Base-by-base conservation (phyloP, 2,888 invertebrate species). In the Polietes domitor region DNA sequence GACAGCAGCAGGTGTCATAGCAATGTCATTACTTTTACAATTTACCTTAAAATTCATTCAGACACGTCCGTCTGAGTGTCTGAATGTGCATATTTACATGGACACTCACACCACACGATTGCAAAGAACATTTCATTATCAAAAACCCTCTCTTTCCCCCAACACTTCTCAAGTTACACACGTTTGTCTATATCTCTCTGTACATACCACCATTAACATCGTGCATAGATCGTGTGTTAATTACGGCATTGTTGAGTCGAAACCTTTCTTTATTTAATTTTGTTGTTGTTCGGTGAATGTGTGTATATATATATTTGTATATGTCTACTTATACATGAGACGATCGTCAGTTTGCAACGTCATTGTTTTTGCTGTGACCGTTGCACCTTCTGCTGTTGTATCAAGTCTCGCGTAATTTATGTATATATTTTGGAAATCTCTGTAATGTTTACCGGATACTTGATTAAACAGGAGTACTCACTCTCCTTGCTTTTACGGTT, bases 1-100 rank as follows among this genome's bases (percentile, higher is more conserved):
- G 17, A n/a, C 32, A 28, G 6, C 9, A 37, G 26, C 9, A 15
- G 28, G 15, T 53, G 68, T 75, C 63, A 80, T 26, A 68, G 76
- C 76, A 82, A 85, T 83, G 83, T 82, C 84, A 82, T 79, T 82
- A 55, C 9, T 26, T 77, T 65, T 63, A 37, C 55, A 50, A 15
- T 32, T 24, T 24, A 2, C n/a, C 53, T 55, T 26, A 10, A 63
- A 74, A 32, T 61, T 71, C 58, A 77, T 63, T 65, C 12, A 26
- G 3, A 73, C 15, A 47, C 28, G 3, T n/a, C 7, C 19, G 43
- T 61, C 58, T 12, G 24, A n/a, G n/a, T n/a, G 17, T 4, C 53
- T 73, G 21, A 26, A 41, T 68, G 65, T 73, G 21, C 41, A 41
- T 68, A 73, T 55, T 65, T 28, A 58, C 26, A 26, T 26, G 26